Evolutionary conservation across 2,113 vertebrate species (phyloP), one percentile per base, ranked within the genome.

Genomic region (Coryphaenoides rupestris): DNA sequence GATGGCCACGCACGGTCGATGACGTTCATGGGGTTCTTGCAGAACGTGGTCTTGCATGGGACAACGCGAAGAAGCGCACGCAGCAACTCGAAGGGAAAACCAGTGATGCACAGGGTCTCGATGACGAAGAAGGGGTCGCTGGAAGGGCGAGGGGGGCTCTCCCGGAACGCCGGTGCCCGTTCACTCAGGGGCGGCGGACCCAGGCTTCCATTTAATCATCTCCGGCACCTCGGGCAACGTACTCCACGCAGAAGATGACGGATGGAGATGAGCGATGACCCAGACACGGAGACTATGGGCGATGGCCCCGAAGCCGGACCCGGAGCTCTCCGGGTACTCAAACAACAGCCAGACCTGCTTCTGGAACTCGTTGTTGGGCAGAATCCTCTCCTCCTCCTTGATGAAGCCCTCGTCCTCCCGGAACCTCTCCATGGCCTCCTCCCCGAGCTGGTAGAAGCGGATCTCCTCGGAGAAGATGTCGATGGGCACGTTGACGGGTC

Each of bases 381-480:
- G 86, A 0, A 95, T 87, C 28, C 96, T 92, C 84, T 99, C 95
- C 73, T 99, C 97, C 84, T 99, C 97, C n/a, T 92, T 92, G 52
- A 99, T 95, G 79, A 98, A 99, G n/a, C 97, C 97, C 77, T 99
- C 97, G 0, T 98, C 97, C 74, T 98, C 96, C 0, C 97, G 92
- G 79, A 99, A 98, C 90, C 97, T 98, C 78, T 98, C 94, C 95
- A 99, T 97, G 59, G 96, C 96, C 73, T 95, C 96, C 75, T 96
- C 95, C 1, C 97, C 97, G 21, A 98, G 94, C 77, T 98, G 94
- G 69, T 99, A 99, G 85, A 99, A 99, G 28, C 93, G 84, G 69
- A 99, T 99, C 85, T 99, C 97, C 89, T 98, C 96, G 0, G 96
- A 96, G 90, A 99, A 99, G 65, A 99, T 94, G 69, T 99, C 97